Base-by-base conservation (phyloP, 1,140 invertebrate genomes). In the Drosophila mauritiana region DNA sequence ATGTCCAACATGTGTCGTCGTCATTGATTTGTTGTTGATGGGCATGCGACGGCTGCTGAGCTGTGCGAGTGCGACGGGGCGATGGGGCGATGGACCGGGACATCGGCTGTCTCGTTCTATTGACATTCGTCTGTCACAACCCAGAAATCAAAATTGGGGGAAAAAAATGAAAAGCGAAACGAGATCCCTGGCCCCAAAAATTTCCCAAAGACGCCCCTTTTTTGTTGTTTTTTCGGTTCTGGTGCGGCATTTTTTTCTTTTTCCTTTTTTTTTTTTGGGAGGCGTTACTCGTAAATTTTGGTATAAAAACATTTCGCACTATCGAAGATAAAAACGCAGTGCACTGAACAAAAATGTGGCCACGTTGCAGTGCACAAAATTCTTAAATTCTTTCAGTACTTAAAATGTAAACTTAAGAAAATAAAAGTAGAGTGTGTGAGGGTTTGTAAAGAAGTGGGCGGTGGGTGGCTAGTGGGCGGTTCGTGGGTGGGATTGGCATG, bases 11-110 rank as follows among this genome's bases (percentile, higher is more conserved):
- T 89, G 84, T 89, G 84, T 89, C 84, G 84, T 89, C 84, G 84
- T 89, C 84, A 89, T 89, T 89, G 84, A 89, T 89, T 89, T 89
- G 84, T 89, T 79, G 84, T 83, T 89, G 84, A 89, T 89, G 85
- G 84, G 83, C 79, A 77, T 65, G 78, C 78, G 80, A 75, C 80
- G 62, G 65, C 69, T 81, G 78, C 65, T 76, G 48, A 8, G 48
- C 58, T 34, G 13, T 36, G 51, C 36, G 27, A 12, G 12, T 20
- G 37, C 43, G 45, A 42, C 37, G 36, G 40, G 42, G 22, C 11
- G 22, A 22, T 22, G 36, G 40, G 42, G 22, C 12, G 22, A 31
- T 31, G 34, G 36, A 4, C 8, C 22, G 12, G 34, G 31, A 27
- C 22, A 20, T 25, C 42, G 36, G 37, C 40, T 11, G 46, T 65